Evolutionary conservation across 2,797 vertebrate species (phyloP).

Genomic region (Leptoclinus maculatus): DNA sequence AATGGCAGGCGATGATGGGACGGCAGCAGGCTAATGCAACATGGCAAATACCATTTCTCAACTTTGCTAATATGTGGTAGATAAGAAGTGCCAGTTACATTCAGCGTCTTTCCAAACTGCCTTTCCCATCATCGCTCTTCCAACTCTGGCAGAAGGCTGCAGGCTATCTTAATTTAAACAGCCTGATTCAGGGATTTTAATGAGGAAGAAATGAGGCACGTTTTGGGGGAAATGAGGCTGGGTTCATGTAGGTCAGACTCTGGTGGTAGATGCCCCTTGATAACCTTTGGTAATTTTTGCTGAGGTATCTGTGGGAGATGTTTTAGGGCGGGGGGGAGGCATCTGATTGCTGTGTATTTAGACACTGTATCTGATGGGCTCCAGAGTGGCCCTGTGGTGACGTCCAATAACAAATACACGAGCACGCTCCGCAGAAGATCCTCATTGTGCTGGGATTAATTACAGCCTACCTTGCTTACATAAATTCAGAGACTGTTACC

Average conservation of each 20-base stretch:
- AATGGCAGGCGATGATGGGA: constrained; percentile 81
- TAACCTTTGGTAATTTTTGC: constrained; percentile 95
- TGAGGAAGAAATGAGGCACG: constrained; percentile 78
- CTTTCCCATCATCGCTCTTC: constrained; percentile 54
- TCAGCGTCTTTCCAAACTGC: constrained; percentile 63
- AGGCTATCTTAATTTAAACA: constrained; percentile 51
- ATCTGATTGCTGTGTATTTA: constrained; percentile 92
- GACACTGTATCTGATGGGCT: constrained; percentile 91
- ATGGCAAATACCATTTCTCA: constrained; percentile 78
- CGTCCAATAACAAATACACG: constrained; percentile 96
- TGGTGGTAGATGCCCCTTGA: constrained; percentile 93
- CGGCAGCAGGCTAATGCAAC: constrained; percentile 77
- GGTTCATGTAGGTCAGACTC: constrained; percentile 87
- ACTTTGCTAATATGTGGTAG: constrained; percentile 69
- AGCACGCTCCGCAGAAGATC: constrained; percentile 89
- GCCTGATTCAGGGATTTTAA: constrained; percentile 85
- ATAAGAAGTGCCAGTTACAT: constrained; percentile 77
- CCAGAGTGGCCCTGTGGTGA: constrained; percentile 90
- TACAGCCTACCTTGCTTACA: constrained; percentile 89
- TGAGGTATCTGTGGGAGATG: constrained; percentile 88
- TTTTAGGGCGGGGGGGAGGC: constrained; percentile 79
- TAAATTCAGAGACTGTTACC: constrained; percentile 92
- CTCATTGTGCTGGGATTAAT: constrained; percentile 95
- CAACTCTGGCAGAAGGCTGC: constrained; percentile 35
- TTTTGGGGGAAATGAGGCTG: constrained; percentile 67